Percentiles rank a stretch among this genome's conserved stretches.
Conservation (phyloP, 2,113 vertebrate species). For the Ailuropoda melanoleuca region DNA sequence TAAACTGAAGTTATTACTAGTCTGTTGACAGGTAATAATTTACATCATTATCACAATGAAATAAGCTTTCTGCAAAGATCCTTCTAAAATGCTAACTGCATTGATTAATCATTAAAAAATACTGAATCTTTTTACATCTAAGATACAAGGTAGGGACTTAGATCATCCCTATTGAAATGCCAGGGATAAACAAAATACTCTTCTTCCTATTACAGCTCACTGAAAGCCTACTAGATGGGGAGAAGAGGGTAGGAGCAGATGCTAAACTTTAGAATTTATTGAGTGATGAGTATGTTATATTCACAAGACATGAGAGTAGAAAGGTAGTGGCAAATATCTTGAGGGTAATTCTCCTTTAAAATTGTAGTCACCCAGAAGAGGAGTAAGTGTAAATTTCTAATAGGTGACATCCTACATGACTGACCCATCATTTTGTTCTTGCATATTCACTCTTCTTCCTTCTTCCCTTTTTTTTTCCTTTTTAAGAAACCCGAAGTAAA, state of each 20-base stretch:
- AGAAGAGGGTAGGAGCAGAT: background rate
- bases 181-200: background rate
- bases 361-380: background rate
- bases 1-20: background rate
- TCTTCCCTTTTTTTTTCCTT: background rate
- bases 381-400: background rate
- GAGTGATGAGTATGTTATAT: background rate
- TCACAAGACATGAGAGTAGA: background rate
- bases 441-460: background rate
- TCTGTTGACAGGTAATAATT: background rate
- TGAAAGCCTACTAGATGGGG: background rate
- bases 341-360: background rate
- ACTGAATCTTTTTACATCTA: background rate
- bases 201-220: background rate
- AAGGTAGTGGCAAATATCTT: background rate
- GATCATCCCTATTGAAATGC: background rate
- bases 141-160: background rate
- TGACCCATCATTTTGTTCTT: background rate
- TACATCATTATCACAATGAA: background rate
- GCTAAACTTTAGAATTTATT: background rate
- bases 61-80: background rate
- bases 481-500: background rate
- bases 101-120: conserved; percentile 28
- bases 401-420: background rate
- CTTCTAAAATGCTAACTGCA: background rate